A percentile compares a stretch with the other conserved stretches of the same genome.
Conservation (phyloP, 2,888 invertebrate species). For the Hemistola chrysoprasaria region DNA sequence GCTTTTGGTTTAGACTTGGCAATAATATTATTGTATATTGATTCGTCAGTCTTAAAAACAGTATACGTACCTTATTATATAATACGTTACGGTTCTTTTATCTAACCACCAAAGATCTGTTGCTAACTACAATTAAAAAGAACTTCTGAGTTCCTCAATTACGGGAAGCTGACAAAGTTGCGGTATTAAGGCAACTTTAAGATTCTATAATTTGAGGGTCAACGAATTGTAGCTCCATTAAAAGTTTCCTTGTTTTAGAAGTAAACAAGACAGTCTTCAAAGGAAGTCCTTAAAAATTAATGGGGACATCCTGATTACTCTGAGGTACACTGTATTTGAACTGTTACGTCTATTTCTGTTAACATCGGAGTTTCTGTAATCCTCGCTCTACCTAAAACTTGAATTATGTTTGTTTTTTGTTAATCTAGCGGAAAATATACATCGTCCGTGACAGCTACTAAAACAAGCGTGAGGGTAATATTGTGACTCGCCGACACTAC, state of each 20-base stretch:
- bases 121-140: not conserved
- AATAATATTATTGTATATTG: too few species aligned
- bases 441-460: constrained; percentile 55
- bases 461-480: constrained; percentile 63
- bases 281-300: constrained; percentile 80
- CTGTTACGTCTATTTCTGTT: constrained; percentile 56
- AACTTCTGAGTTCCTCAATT: constrained; percentile 13
- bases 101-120: too few species aligned
- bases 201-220: constrained; percentile 55
- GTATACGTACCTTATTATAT: too few species aligned
- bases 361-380: constrained; percentile 9
- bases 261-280: constrained; percentile 69
- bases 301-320: constrained; percentile 75
- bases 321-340: constrained; percentile 55
- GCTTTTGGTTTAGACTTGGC: too few species aligned
- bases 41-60: too few species aligned
- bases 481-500: constrained; percentile 69
- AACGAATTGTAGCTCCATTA: constrained; percentile 77
- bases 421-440: constrained; percentile 54
- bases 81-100: too few species aligned
- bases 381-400: not conserved
- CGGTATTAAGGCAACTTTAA: constrained; percentile 27
- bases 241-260: constrained; percentile 75
- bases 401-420: constrained; percentile 44
- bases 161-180: constrained; percentile 21